Percentiles rank a stretch among this genome's conserved stretches.
These are phyloP conservation scores for Metacarcinus magister DNA, from an alignment of 2,888 invertebrate genomes.

Conservation along the genomic window DNA sequence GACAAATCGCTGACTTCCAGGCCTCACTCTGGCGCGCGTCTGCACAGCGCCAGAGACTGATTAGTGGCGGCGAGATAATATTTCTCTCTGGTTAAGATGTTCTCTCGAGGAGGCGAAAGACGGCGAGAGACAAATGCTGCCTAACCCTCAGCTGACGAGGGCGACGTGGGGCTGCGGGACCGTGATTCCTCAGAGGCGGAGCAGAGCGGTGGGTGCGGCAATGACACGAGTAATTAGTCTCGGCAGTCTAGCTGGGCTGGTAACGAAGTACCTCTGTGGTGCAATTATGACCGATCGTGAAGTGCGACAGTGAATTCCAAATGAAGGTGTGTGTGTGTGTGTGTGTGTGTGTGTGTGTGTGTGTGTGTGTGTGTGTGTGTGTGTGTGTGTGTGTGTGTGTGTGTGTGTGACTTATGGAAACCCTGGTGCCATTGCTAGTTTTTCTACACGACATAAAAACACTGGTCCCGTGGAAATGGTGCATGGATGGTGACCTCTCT, in stretches of 20 bases:
- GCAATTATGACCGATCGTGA: conserved; percentile 32
- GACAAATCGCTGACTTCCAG: conserved; percentile 74
- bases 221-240: conserved; percentile 1
- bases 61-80: conserved; percentile 58
- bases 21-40: conserved; percentile 68
- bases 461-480: not conserved
- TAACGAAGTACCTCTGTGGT: conserved; percentile 15
- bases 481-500: not conserved
- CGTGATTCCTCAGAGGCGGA: conserved; percentile 28
- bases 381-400: not conserved
- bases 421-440: not conserved
- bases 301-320: not conserved
- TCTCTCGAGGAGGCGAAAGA: conserved; percentile 49
- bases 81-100: conserved; percentile 65
- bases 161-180: not conserved
- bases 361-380: not conserved
- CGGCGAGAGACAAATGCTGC: conserved; percentile 63
- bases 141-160: conserved; percentile 28
- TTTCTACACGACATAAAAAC: not conserved
- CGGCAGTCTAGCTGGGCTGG: not conserved
- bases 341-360: not conserved
- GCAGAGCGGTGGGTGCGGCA: not conserved
- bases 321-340: not conserved
- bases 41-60: conserved; percentile 60
- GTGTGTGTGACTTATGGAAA: not conserved